Conservation (phyloP, 2,113 vertebrate species). For the Probosciger aterrimus region DNA sequence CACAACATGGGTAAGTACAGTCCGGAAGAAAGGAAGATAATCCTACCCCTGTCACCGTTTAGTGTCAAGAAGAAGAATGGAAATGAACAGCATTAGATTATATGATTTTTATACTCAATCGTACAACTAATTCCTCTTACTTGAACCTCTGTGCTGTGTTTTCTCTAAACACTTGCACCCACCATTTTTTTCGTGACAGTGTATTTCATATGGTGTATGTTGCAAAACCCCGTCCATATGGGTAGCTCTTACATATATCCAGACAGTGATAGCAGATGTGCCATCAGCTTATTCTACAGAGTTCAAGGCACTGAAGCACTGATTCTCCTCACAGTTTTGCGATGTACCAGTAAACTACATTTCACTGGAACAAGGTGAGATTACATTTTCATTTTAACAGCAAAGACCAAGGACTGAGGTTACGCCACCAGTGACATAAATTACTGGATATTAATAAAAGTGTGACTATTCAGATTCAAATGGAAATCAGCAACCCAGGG, state of each 20-base stretch:
- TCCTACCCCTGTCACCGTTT: background rate
- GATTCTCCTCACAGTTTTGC: background rate
- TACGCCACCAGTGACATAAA: background rate
- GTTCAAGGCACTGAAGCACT: background rate
- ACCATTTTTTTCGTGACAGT: background rate
- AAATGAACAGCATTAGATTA: conserved; percentile 11
- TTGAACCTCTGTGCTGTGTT: background rate
- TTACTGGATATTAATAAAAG: conserved; percentile 27
- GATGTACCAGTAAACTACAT: background rate
- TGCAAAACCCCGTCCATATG: background rate
- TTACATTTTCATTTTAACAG: conserved; percentile 21
- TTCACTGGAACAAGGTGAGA: conserved; percentile 24
- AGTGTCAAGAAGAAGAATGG: conserved; percentile 3
- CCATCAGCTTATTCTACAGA: background rate
- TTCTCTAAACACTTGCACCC: background rate
- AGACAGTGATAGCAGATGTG: background rate
- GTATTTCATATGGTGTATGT: background rate
- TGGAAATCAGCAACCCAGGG: conserved; percentile 26
- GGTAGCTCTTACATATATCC: background rate
- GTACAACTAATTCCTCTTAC: background rate
- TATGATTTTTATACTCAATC: background rate
- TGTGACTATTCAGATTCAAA: conserved; percentile 51
- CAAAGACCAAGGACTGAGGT: conserved; percentile 14
- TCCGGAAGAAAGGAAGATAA: background rate
- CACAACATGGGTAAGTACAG: background rate